These are phyloP conservation scores for Poicephalus gulielmi DNA, from an alignment of 2,113 vertebrate genomes.

Conservation along the genomic window DNA sequence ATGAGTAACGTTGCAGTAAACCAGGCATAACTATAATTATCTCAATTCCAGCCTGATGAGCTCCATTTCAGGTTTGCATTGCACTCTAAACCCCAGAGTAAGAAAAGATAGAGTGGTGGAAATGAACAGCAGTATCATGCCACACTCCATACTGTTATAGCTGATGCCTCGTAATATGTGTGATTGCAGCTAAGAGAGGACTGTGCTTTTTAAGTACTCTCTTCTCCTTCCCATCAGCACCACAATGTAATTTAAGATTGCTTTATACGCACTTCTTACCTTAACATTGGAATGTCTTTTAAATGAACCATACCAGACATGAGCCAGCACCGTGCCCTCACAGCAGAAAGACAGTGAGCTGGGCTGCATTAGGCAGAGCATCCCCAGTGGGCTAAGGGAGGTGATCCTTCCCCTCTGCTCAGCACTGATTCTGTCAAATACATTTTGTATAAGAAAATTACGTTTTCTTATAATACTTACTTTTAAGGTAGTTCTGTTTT, in stretches of 20 bases:
- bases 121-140: background rate
- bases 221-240: background rate
- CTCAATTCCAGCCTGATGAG: background rate
- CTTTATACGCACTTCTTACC: background rate
- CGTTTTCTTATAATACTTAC: background rate
- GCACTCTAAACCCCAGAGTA: background rate
- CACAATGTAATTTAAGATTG: background rate
- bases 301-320: background rate
- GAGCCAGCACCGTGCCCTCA: background rate
- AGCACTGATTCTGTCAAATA: background rate
- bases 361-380: background rate
- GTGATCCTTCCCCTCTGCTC: background rate
- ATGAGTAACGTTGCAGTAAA: background rate
- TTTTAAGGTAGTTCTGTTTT: background rate
- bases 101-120: background rate
- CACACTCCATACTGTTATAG: background rate
- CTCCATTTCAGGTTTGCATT: background rate
- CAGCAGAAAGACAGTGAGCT: background rate
- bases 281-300: background rate
- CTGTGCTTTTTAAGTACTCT: background rate
- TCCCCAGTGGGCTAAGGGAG: background rate
- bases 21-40: background rate
- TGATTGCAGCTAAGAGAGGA: background rate
- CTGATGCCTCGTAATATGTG: rapidly evolving
- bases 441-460: background rate